Conservation (phyloP, 2,797 vertebrate species). For the Lophius americanus region DNA sequence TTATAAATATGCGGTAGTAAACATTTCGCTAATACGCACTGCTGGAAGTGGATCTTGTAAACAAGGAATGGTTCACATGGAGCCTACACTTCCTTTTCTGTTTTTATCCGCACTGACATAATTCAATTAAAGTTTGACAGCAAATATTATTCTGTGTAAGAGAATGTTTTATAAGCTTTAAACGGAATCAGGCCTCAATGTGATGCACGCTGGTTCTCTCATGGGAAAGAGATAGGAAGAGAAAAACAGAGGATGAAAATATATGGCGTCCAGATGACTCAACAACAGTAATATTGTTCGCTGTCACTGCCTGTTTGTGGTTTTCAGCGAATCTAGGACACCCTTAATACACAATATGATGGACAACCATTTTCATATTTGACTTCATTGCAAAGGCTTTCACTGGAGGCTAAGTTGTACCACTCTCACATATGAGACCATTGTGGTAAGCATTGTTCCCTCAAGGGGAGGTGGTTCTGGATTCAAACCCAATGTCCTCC, state of each 20-base stretch:
- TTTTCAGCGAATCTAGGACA: constrained; percentile 21
- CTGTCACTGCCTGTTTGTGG: constrained; percentile 22
- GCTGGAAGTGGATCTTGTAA: constrained; percentile 30
- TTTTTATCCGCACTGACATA: constrained; percentile 29
- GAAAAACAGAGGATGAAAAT: constrained; percentile 13
- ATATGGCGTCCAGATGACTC: constrained; percentile 5
- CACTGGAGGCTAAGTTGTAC: constrained; percentile 76
- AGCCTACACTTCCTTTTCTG: constrained; percentile 21
- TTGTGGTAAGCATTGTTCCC: constrained; percentile 26
- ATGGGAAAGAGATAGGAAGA: constrained; percentile 47
- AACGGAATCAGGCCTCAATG: constrained; percentile 71
- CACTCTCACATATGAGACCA: constrained; percentile 80
- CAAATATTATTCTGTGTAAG: constrained; percentile 74
- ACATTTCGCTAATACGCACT: constrained; percentile 3
- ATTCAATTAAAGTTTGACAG: constrained; percentile 69
- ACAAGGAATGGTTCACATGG: constrained; percentile 26
- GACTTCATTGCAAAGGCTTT: constrained; percentile 19
- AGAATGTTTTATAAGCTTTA: constrained; percentile 65
- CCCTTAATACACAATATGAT: constrained; percentile 13
- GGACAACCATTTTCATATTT: constrained; percentile 19
- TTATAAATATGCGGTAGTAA: constrained; percentile 13
- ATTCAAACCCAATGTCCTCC: not conserved
- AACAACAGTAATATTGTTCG: constrained; percentile 18
- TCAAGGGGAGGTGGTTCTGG: not conserved
- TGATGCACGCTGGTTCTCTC: constrained; percentile 56